These are phyloP conservation scores for Hydrocynus forskahlii DNA, from an alignment of 2,797 vertebrate species.

Conservation along the genomic window DNA sequence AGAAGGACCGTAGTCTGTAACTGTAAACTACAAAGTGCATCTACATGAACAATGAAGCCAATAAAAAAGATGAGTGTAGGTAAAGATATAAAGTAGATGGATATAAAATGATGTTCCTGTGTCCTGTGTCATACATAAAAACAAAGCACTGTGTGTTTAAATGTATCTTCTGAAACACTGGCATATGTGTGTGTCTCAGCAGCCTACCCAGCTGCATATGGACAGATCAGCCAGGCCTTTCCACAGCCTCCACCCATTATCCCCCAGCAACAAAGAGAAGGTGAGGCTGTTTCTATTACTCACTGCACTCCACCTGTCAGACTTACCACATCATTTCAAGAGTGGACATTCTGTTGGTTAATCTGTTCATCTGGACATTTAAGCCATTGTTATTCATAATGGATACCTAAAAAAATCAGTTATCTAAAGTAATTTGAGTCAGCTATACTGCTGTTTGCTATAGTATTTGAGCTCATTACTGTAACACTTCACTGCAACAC, in stretches of 20 bases:
- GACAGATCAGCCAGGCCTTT: conserved; percentile 99
- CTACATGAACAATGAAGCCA: too few species aligned
- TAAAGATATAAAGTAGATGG: too few species aligned
- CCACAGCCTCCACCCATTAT: conserved; percentile 98
- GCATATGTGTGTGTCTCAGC: conserved; percentile 83
- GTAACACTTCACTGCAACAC: not conserved
- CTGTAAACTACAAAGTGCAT: too few species aligned
- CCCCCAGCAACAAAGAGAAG: conserved; percentile 99
- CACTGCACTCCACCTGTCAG: conserved; percentile 15
- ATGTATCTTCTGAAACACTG: conserved; percentile 55
- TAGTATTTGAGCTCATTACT: not conserved
- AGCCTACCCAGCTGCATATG: conserved; percentile 98
- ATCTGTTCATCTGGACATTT: not conserved
- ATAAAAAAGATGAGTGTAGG: too few species aligned
- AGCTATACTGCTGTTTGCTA: not conserved
- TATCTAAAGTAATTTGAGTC: not conserved
- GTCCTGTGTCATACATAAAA: too few species aligned
- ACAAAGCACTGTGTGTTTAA: conserved; percentile 47
- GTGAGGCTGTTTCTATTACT: conserved; percentile 74
- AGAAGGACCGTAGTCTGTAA: too few species aligned
- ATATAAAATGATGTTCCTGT: too few species aligned
- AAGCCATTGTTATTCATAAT: not conserved
- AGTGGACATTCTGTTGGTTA: not conserved
- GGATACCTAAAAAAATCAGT: not conserved
- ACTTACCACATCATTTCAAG: not conserved